Evolutionary conservation across 2,888 invertebrate species (phyloP).

Genomic region (Steromphala cineraria): DNA sequence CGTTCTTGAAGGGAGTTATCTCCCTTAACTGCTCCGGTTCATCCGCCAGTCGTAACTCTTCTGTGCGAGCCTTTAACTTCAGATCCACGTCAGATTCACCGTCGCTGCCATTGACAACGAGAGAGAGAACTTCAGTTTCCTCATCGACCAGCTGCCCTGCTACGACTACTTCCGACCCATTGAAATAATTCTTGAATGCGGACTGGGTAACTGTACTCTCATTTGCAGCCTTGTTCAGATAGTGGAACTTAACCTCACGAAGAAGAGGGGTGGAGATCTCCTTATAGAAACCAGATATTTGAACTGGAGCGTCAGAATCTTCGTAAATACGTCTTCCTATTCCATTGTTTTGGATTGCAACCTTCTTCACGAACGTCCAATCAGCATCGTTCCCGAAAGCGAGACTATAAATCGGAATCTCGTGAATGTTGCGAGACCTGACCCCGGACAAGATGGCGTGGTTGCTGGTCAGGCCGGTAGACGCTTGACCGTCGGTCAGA

Average conservation of each 20-base stretch:
- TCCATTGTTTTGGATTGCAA: constrained; percentile 81
- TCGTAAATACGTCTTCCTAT: constrained; percentile 85
- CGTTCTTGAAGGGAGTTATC: constrained; percentile 34
- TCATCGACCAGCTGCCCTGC: constrained; percentile 34
- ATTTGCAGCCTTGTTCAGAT: constrained; percentile 73
- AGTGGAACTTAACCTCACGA: constrained; percentile 82
- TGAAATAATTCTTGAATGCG: constrained; percentile 46
- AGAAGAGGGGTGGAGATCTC: constrained; percentile 84
- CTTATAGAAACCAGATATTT: constrained; percentile 80
- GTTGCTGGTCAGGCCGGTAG: constrained; percentile 68
- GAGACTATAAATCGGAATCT: constrained; percentile 53
- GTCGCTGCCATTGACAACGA: constrained; percentile 29
- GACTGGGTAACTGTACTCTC: constrained; percentile 43
- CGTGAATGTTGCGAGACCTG: constrained; percentile 41
- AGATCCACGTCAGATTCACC: constrained; percentile 26
- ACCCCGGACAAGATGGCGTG: constrained; percentile 61
- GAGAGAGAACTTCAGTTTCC: neutral
- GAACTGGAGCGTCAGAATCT: constrained; percentile 83
- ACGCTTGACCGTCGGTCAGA: constrained; percentile 76
- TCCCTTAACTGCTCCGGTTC: constrained; percentile 17
- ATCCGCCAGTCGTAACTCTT: neutral
- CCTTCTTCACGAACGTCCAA: constrained; percentile 52
- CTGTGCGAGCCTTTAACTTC: neutral
- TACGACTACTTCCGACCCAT: constrained; percentile 59
- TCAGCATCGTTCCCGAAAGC: constrained; percentile 59